Percentiles rank a stretch among this genome's conserved stretches.
Conservation (phyloP, 2,113 vertebrate genomes). For the Agelaius phoeniceus region DNA sequence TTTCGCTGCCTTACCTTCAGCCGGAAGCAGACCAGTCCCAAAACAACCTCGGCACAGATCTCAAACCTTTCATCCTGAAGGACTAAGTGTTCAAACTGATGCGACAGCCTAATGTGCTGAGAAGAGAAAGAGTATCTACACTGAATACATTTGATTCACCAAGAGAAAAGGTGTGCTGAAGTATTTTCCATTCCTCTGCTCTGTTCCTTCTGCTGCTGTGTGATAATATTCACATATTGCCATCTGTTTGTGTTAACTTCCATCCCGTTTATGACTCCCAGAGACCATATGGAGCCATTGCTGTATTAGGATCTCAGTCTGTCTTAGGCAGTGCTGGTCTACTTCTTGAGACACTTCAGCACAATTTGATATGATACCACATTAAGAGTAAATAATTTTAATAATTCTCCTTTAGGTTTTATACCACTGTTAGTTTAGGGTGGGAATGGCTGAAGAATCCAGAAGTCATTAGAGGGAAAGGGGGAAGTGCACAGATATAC, state of each 20-base stretch:
- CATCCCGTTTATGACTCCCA: not conserved
- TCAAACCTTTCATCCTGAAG: conserved; percentile 88
- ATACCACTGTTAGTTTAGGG: not conserved
- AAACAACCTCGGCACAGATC: conserved; percentile 85
- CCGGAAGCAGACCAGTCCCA: conserved; percentile 95
- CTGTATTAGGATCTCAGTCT: not conserved
- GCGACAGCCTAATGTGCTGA: conserved; percentile 89
- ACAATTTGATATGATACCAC: not conserved
- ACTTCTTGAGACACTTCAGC: not conserved
- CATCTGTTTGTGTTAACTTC: conserved; percentile 8
- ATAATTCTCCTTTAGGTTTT: not conserved
- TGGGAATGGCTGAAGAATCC: not conserved
- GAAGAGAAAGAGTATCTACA: not conserved
- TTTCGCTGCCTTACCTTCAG: conserved; percentile 85
- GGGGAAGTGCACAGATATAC: not conserved
- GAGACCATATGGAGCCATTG: not conserved
- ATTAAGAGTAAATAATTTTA: not conserved
- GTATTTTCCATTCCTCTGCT: not conserved
- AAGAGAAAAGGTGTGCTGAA: not conserved
- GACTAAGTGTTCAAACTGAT: conserved; percentile 88
- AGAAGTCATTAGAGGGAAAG: not conserved
- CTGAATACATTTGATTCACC: not conserved
- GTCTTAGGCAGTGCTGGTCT: not conserved
- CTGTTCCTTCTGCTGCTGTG: not conserved
- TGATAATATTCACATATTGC: not conserved